A percentile compares a stretch with the other conserved stretches of the same genome.
Evolutionary conservation across 2,888 invertebrate genomes (phyloP).

Genomic region (Drosophila kanekoi): DNA sequence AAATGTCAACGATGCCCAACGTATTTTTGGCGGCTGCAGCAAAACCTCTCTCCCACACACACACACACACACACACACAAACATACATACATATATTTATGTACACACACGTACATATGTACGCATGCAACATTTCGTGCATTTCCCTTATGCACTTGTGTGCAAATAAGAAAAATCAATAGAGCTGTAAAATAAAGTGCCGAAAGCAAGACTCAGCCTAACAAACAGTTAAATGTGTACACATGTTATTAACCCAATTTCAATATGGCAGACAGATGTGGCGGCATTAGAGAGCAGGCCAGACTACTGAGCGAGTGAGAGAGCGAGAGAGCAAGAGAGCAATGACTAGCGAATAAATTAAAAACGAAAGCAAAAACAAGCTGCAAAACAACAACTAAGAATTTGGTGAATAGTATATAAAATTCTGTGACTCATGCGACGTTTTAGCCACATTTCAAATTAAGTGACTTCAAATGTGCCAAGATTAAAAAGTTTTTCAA

Average conservation of each 20-base stretch:
- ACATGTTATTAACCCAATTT: constrained; percentile 73
- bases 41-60: constrained; percentile 14
- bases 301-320: not conserved
- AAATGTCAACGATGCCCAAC: constrained; percentile 31
- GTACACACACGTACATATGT: too few species aligned
- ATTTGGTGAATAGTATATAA: constrained; percentile 26
- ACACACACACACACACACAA: not conserved
- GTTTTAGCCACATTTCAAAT: constrained; percentile 21
- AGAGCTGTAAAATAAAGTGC: constrained; percentile 43
- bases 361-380: constrained; percentile 14
- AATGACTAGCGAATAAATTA: constrained; percentile 44
- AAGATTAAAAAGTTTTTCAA: constrained; percentile 25
- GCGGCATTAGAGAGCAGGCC: constrained; percentile 17
- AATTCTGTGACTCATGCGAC: constrained; percentile 39
- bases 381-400: constrained; percentile 21
- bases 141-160: constrained; percentile 45
- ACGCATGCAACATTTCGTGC: constrained; percentile 38
- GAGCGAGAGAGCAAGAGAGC: constrained; percentile 10
- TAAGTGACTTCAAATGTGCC: constrained; percentile 11
- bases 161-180: constrained; percentile 78
- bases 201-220: constrained; percentile 61
- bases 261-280: constrained; percentile 58
- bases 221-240: constrained; percentile 52
- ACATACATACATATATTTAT: not conserved
- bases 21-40: constrained; percentile 52